A percentile compares a stretch with the other conserved stretches of the same genome.
phyloP scores from a whole-genome alignment of 1,140 invertebrate species.

The Aphaenogaster ashmeadi region DNA sequence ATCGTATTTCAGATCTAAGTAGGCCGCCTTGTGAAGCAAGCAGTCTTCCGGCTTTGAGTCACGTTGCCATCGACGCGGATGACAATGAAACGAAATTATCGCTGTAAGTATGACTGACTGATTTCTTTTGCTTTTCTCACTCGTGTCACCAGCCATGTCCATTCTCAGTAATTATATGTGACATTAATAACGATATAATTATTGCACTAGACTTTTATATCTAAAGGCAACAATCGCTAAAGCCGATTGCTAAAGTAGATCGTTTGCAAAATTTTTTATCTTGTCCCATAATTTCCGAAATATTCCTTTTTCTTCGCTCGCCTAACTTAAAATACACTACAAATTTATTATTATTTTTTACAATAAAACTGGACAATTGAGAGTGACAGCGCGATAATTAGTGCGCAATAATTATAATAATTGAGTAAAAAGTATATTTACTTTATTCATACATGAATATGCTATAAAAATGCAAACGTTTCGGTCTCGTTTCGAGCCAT shows the following conservation, averaged over 20 bases:
- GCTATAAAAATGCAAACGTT: too few relatives aligned
- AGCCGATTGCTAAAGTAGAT: background rate
- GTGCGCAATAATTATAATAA: too few relatives aligned
- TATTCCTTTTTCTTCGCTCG: background rate
- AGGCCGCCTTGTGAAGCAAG: slow-evolving; percentile 80
- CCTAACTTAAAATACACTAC: background rate
- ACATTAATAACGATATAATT: background rate
- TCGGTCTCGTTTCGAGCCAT: too few relatives aligned
- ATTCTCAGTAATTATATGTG: background rate
- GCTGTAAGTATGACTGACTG: slow-evolving; percentile 44
- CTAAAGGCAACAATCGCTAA: background rate
- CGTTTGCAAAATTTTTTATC: background rate
- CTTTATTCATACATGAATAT: too few relatives aligned
- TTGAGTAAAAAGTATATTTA: too few relatives aligned
- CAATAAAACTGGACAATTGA: too few relatives aligned
- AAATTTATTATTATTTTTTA: background rate
- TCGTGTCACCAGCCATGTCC: background rate
- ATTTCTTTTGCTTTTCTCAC: background rate
- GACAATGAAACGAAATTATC: slow-evolving; percentile 46
- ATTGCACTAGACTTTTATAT: background rate
- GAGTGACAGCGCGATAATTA: too few relatives aligned
- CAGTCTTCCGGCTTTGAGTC: slow-evolving; percentile 78
- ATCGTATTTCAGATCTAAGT: slow-evolving; percentile 78
- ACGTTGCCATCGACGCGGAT: slow-evolving; percentile 69
- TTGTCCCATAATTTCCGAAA: background rate